Evolutionary conservation across 2,888 invertebrate genomes (phyloP).

Genomic region (Caenorhabditis wallacei): DNA sequence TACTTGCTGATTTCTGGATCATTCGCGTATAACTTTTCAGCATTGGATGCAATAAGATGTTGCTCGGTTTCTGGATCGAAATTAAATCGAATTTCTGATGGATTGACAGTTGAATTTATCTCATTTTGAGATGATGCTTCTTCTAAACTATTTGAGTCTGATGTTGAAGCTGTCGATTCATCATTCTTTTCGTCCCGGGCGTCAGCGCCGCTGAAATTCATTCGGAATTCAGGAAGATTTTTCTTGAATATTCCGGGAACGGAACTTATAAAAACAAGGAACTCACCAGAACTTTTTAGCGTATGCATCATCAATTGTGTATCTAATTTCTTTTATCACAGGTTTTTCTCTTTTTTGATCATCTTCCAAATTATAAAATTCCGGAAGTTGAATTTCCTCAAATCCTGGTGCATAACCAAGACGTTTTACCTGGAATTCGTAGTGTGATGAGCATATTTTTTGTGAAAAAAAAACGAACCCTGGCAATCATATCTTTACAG

Average conservation of each 20-base stretch:
- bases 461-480: slow-evolving; percentile 31
- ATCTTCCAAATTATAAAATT: slow-evolving; percentile 17
- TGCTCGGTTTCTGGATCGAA: slow-evolving; percentile 78
- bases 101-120: background rate
- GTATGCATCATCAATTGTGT: slow-evolving; percentile 38
- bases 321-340: slow-evolving; percentile 30
- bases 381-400: slow-evolving; percentile 44
- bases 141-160: background rate
- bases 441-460: background rate
- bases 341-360: slow-evolving; percentile 13
- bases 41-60: slow-evolving; percentile 76
- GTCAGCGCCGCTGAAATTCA: slow-evolving; percentile 11
- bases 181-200: slow-evolving; percentile 7
- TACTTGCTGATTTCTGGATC: slow-evolving; percentile 85
- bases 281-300: slow-evolving; percentile 25
- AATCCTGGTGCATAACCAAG: slow-evolving; percentile 60
- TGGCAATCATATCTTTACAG: slow-evolving; percentile 39
- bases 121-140: background rate
- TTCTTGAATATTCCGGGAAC: background rate
- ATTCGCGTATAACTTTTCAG: slow-evolving; percentile 66
- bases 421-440: slow-evolving; percentile 45
- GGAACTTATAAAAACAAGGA: background rate
- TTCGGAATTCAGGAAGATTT: background rate
- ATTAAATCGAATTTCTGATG: slow-evolving; percentile 65
- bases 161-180: slow-evolving; percentile 1